Evolutionary conservation across 1,140 invertebrate species (phyloP).

Genomic region (Protaetia brevitarsis): DNA sequence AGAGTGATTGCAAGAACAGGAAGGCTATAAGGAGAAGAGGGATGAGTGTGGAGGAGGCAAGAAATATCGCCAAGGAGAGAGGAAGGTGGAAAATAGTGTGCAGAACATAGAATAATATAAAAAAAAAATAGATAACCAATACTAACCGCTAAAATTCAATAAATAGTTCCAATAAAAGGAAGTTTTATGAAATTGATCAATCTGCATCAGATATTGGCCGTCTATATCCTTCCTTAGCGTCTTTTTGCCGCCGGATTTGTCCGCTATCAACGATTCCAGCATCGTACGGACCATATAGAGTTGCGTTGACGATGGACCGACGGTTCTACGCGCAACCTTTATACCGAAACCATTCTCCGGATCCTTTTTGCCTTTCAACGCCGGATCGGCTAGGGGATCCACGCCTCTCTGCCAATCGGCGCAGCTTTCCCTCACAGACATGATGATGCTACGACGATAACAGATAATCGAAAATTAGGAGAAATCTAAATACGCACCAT

Average conservation of each 20-base stretch:
- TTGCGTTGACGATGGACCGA: constrained; percentile 88
- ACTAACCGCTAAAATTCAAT: constrained; percentile 82
- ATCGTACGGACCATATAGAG: constrained; percentile 99
- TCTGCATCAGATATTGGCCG: constrained; percentile 83
- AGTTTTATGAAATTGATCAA: constrained; percentile 93
- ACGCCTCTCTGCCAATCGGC: constrained; percentile 93
- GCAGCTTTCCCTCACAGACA: constrained; percentile 93
- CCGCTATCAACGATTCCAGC: constrained; percentile 95
- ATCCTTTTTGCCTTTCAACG: constrained; percentile 93
- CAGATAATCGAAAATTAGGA: constrained; percentile 3
- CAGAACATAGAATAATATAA: too few relatives aligned
- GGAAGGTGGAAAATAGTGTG: too few relatives aligned
- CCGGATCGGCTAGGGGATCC: constrained; percentile 90
- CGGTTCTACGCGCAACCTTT: constrained; percentile 89
- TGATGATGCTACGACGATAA: constrained; percentile 70
- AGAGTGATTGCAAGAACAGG: too few relatives aligned
- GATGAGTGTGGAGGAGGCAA: too few relatives aligned
- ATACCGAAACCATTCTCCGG: constrained; percentile 86
- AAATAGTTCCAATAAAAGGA: constrained; percentile 98
- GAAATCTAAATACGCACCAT: constrained; percentile 56
- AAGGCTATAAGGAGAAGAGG: too few relatives aligned
- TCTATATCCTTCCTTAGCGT: constrained; percentile 96
- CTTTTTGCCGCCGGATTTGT: constrained; percentile 93
- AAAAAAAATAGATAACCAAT: too few relatives aligned
- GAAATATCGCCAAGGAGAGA: too few relatives aligned